phyloP scores from a whole-genome alignment of 2,113 vertebrate species.

The Menidia beryllina region DNA sequence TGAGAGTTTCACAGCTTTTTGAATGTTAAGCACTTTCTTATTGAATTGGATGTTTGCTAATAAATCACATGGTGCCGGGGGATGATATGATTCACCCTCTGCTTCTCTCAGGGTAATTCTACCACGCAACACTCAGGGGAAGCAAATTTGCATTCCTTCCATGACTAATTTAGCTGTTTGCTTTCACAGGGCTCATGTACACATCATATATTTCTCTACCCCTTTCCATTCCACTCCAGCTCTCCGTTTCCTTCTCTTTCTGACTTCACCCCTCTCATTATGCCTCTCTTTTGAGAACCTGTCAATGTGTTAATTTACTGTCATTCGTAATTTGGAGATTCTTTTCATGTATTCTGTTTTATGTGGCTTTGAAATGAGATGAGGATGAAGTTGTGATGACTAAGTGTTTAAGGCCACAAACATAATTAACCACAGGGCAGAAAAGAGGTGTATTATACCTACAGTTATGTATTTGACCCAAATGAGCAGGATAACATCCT shows the following conservation, averaged over 20 bases:
- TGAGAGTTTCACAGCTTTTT: constrained; percentile 71
- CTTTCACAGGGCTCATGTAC: constrained; percentile 72
- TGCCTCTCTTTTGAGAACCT: constrained; percentile 51
- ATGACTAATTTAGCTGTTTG: constrained; percentile 78
- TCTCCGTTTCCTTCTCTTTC: constrained; percentile 56
- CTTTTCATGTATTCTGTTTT: constrained; percentile 38
- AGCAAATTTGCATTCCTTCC: constrained; percentile 75
- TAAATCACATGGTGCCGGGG: constrained; percentile 72
- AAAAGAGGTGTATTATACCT: not conserved
- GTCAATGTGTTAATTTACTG: constrained; percentile 53
- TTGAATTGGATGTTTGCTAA: constrained; percentile 83
- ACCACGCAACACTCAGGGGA: constrained; percentile 71
- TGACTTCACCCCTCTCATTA: constrained; percentile 50
- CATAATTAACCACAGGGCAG: not conserved
- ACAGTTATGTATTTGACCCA: not conserved
- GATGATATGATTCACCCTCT: constrained; percentile 74
- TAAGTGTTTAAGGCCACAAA: constrained; percentile 11
- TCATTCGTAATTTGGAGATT: constrained; percentile 34
- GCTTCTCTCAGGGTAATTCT: constrained; percentile 75
- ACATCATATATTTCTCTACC: constrained; percentile 62
- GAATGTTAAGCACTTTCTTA: constrained; percentile 80
- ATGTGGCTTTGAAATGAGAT: constrained; percentile 7
- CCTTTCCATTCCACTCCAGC: constrained; percentile 28
- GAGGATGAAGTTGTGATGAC: constrained; percentile 13
- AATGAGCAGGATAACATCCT: not conserved